These are phyloP conservation scores for Falco punctatus DNA, from an alignment of 2,113 vertebrate genomes.

Conservation along the genomic window DNA sequence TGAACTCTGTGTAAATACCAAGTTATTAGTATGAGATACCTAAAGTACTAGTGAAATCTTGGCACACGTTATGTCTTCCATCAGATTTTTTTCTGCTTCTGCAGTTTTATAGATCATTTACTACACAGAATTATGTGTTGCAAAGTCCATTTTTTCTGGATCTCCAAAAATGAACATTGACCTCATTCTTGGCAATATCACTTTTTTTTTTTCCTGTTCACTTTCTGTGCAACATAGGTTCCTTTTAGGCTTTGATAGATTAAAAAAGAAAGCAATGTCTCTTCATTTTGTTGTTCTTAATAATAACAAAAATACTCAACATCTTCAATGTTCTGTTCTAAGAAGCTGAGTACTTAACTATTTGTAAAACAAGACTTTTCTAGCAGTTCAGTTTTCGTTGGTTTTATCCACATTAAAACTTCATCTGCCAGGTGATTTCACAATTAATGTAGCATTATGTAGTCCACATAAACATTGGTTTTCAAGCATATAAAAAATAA, in stretches of 20 bases:
- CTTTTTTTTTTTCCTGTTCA: not conserved
- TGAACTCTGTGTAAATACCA: not conserved
- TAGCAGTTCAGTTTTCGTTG: not conserved
- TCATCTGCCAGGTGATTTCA: not conserved
- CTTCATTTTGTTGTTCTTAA: not conserved
- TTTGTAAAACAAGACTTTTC: conserved; percentile 15
- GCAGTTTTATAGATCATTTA: not conserved
- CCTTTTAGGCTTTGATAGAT: not conserved
- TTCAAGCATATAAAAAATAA: not conserved
- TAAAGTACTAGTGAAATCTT: not conserved
- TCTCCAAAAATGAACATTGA: not conserved
- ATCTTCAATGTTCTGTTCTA: not conserved
- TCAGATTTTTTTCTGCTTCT: not conserved
- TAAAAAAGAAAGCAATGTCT: not conserved
- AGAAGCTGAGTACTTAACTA: not conserved
- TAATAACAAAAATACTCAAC: not conserved
- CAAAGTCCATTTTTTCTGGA: not conserved
- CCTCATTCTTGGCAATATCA: not conserved
- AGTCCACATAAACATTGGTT: not conserved
- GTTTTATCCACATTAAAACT: not conserved
- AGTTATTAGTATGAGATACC: too few relatives aligned
- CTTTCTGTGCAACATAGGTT: not conserved
- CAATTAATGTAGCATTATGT: not conserved
- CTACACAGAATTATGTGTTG: not conserved
- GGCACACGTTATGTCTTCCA: not conserved